A percentile compares a stretch with the other conserved stretches of the same genome.
phyloP scores from a whole-genome alignment of 2,888 invertebrate species.

The Melanargia galathea region DNA sequence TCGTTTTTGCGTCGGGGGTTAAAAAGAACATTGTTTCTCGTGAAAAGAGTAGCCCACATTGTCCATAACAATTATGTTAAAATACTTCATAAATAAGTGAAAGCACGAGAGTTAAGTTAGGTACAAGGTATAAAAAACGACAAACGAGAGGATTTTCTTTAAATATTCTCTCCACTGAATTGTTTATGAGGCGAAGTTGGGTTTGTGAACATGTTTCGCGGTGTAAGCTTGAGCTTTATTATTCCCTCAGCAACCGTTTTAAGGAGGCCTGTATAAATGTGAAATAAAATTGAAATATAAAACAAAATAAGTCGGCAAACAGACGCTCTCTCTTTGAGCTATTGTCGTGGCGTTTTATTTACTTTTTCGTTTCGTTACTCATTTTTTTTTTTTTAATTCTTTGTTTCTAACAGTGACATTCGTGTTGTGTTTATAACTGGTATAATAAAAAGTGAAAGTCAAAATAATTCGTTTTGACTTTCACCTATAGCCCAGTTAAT shows the following conservation, averaged over 20 bases:
- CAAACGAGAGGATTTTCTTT: constrained; percentile 32
- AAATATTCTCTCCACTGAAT: constrained; percentile 38
- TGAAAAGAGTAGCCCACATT: too few species aligned
- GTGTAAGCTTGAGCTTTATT: constrained; percentile 40
- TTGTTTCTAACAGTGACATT: not conserved
- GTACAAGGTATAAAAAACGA: constrained; percentile 25
- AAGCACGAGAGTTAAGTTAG: constrained; percentile 13
- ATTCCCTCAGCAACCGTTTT: constrained; percentile 46
- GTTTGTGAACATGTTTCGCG: constrained; percentile 34
- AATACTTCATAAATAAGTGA: constrained; percentile 12
- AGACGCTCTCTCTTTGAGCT: constrained; percentile 10
- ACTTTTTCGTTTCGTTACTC: constrained; percentile 15
- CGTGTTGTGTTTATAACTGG: not conserved
- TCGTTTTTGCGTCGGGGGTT: too few species aligned
- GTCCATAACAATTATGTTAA: constrained; percentile 1
- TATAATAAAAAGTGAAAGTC: too few species aligned
- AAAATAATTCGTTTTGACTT: too few species aligned
- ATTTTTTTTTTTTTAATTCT: not conserved
- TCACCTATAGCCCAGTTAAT: too few species aligned
- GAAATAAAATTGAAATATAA: constrained; percentile 49
- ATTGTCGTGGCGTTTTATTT: constrained; percentile 14
- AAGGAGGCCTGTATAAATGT: constrained; percentile 42
- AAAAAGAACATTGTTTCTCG: not conserved
- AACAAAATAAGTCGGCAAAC: constrained; percentile 33
- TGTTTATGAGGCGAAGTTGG: constrained; percentile 38